These are phyloP conservation scores for Amphimedon queenslandica DNA, from an alignment of 37 sponge, comb jelly and placozoan species.

Conservation along the genomic window DNA sequence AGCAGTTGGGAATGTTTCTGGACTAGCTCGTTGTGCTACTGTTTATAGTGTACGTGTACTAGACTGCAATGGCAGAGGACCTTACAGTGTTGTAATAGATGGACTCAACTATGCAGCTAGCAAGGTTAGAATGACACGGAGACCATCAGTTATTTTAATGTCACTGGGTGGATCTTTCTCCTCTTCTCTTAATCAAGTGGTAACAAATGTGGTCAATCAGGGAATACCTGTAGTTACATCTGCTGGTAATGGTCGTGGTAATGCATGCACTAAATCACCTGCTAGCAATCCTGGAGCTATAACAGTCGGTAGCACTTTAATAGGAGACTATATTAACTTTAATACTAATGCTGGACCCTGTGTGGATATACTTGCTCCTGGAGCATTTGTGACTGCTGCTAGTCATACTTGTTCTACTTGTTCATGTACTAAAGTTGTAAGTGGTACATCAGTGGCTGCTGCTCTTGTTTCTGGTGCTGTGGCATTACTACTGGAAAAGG, in stretches of 20 bases:
- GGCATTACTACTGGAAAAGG: constrained; percentile 44
- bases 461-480: constrained; percentile 58
- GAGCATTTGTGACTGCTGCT: constrained; percentile 44
- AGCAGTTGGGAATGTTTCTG: constrained; percentile 49
- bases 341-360: constrained; percentile 57
- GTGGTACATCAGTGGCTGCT: constrained; percentile 65
- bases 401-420: constrained; percentile 40
- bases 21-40: constrained; percentile 34
- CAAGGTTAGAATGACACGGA: constrained; percentile 3
- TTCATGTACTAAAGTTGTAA: constrained; percentile 14
- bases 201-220: constrained; percentile 16
- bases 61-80: constrained; percentile 44
- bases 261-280: constrained; percentile 52
- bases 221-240: constrained; percentile 58
- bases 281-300: constrained; percentile 39
- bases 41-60: constrained; percentile 59
- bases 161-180: constrained; percentile 31
- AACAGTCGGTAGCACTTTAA: constrained; percentile 55
- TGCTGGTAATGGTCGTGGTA: constrained; percentile 48
- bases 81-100: constrained; percentile 28
- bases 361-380: constrained; percentile 77
- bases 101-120: constrained; percentile 42
- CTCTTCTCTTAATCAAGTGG: constrained; percentile 23
- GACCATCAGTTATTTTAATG: constrained; percentile 54
- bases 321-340: constrained; percentile 37